Conservation (phyloP, 2,888 invertebrate species). For the Orchestes rusci region DNA sequence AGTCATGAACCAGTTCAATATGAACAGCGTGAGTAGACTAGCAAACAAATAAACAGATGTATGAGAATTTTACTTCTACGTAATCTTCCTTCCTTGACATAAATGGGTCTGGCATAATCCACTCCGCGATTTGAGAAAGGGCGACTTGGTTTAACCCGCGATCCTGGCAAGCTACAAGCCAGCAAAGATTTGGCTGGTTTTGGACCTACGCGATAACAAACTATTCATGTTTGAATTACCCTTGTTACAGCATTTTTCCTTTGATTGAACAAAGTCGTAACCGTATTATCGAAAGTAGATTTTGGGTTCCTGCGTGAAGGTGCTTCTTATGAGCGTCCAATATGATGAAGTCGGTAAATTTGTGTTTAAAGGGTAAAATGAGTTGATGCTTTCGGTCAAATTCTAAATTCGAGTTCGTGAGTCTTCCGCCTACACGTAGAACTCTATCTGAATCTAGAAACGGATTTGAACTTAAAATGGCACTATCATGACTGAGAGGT, state of each 20-base stretch:
- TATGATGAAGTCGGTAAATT: background rate
- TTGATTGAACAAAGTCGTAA: slow-evolving; percentile 8
- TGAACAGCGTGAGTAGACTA: slow-evolving; percentile 7
- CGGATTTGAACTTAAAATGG: background rate
- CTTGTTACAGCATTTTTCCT: slow-evolving; percentile 6
- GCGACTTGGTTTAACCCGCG: slow-evolving; percentile 5
- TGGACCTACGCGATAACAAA: slow-evolving; percentile 9
- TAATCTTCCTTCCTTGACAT: slow-evolving; percentile 9
- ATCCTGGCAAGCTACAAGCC: slow-evolving; percentile 5
- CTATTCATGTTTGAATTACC: slow-evolving; percentile 1
- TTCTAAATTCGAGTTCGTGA: background rate
- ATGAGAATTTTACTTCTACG: too few species aligned
- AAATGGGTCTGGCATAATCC: slow-evolving; percentile 9
- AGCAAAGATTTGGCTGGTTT: slow-evolving; percentile 8
- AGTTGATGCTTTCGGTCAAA: background rate
- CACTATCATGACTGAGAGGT: slow-evolving; percentile 2
- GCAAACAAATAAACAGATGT: slow-evolving; percentile 11
- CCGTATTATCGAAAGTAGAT: slow-evolving; percentile 10
- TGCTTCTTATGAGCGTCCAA: background rate
- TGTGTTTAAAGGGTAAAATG: slow-evolving; percentile 1
- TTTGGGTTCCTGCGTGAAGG: slow-evolving; percentile 5
- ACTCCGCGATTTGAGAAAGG: slow-evolving; percentile 9
- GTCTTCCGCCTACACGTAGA: too few species aligned
- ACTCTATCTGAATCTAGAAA: slow-evolving; percentile 1
- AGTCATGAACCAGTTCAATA: slow-evolving; percentile 4